Percentiles rank a stretch among this genome's conserved stretches.
Evolutionary conservation across 2,888 invertebrate genomes (phyloP).

Genomic region (Lampropteryx suffumata): DNA sequence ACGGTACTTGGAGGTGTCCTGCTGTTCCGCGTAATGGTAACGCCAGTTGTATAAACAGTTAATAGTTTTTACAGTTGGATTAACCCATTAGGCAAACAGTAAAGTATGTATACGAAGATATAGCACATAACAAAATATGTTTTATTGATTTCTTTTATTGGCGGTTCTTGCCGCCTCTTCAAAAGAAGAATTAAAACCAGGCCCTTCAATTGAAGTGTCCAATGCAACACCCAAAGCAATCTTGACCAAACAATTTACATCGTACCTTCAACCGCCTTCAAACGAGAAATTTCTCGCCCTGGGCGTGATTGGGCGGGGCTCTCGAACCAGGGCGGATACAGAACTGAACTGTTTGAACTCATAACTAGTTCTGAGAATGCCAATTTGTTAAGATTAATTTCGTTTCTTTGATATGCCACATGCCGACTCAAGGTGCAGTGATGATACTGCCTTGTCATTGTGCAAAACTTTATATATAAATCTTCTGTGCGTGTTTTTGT

Average conservation of each 20-base stretch:
- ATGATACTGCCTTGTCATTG: slow-evolving; percentile 39
- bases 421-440: slow-evolving; percentile 49
- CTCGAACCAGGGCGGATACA: slow-evolving; percentile 54
- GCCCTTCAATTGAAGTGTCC: slow-evolving; percentile 28
- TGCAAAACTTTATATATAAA: too few species aligned
- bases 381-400: slow-evolving; percentile 71
- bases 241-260: slow-evolving; percentile 66
- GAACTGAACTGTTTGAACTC: slow-evolving; percentile 48
- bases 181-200: slow-evolving; percentile 16
- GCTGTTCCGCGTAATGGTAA: slow-evolving; percentile 31
- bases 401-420: slow-evolving; percentile 41
- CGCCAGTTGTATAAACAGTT: slow-evolving; percentile 14
- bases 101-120: not conserved
- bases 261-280: slow-evolving; percentile 39
- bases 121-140: not conserved
- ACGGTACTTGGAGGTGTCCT: slow-evolving; percentile 48
- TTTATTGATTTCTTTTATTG: too few species aligned
- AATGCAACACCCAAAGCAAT: slow-evolving; percentile 40
- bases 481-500: too few species aligned
- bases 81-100: slow-evolving; percentile 2
- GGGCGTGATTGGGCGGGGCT: slow-evolving; percentile 72
- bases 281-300: slow-evolving; percentile 36
- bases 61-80: slow-evolving; percentile 3
- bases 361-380: slow-evolving; percentile 53
- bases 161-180: not conserved